These are phyloP conservation scores for Characodon lateralis DNA, from an alignment of 2,797 vertebrate species.

Conservation along the genomic window DNA sequence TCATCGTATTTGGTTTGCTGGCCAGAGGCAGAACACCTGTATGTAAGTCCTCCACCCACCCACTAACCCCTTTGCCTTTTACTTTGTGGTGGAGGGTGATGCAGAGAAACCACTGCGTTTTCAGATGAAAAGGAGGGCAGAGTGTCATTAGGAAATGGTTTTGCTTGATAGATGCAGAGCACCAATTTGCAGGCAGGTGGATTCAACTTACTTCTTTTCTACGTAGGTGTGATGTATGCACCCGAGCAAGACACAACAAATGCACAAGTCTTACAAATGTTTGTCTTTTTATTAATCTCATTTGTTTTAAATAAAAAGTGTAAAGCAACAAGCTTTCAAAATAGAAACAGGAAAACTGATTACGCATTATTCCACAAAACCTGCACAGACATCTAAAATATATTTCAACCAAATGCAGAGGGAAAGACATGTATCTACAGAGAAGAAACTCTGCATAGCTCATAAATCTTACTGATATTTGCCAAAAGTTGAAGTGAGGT, in stretches of 20 bases:
- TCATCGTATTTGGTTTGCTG: slow-evolving; percentile 42
- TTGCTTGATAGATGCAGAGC: slow-evolving; percentile 26
- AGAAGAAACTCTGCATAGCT: slow-evolving; percentile 56
- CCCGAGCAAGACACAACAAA: slow-evolving; percentile 35
- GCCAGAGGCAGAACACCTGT: slow-evolving; percentile 77
- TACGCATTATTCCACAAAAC: slow-evolving; percentile 47
- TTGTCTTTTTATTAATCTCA: slow-evolving; percentile 67
- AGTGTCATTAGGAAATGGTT: slow-evolving; percentile 65
- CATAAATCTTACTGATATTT: slow-evolving; percentile 67
- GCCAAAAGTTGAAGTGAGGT: slow-evolving; percentile 85
- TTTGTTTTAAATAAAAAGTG: slow-evolving; percentile 78
- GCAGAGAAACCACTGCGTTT: slow-evolving; percentile 63
- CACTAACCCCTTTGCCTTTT: slow-evolving; percentile 18
- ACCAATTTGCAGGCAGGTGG: slow-evolving; percentile 61
- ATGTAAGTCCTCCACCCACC: slow-evolving; percentile 29
- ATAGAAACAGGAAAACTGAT: slow-evolving; percentile 25
- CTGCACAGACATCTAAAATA: slow-evolving; percentile 54
- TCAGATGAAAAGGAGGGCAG: slow-evolving; percentile 70
- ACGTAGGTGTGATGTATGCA: slow-evolving; percentile 22
- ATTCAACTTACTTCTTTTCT: slow-evolving; percentile 1
- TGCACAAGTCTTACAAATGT: slow-evolving; percentile 53
- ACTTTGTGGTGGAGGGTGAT: slow-evolving; percentile 44
- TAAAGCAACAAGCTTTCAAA: slow-evolving; percentile 46
- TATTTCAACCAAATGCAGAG: slow-evolving; percentile 55
- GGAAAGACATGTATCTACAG: slow-evolving; percentile 56